These are phyloP conservation scores for Calameuta idolon DNA, from an alignment of 2,888 invertebrate genomes.

Conservation along the genomic window DNA sequence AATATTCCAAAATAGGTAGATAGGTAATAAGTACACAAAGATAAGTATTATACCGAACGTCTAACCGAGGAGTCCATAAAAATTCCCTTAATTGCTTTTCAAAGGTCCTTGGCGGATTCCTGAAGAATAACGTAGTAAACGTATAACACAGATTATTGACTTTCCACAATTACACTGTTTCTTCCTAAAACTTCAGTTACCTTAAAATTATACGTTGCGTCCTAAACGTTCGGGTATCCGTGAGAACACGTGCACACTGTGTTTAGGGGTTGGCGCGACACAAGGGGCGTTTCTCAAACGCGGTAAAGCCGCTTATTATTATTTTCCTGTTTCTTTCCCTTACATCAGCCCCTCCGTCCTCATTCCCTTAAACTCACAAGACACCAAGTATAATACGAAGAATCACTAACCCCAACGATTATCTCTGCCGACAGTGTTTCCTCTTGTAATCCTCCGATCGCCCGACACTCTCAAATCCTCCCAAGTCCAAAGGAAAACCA, in stretches of 20 bases:
- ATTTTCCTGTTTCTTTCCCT: not conserved
- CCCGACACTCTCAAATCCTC: not conserved
- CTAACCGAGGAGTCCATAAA: not conserved
- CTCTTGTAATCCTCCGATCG: not conserved
- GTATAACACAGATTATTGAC: not conserved
- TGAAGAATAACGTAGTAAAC: not conserved
- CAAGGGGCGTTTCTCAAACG: not conserved
- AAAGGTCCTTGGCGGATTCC: not conserved
- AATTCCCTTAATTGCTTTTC: not conserved
- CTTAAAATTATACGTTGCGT: constrained; percentile 4
- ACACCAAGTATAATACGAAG: not conserved
- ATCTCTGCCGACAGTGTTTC: not conserved
- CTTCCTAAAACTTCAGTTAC: not conserved
- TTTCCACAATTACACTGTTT: not conserved
- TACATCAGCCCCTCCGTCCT: not conserved
- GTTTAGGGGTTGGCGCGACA: constrained; percentile 10
- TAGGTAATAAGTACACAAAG: not conserved
- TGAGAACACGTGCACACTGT: constrained; percentile 21
- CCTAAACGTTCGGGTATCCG: constrained; percentile 17
- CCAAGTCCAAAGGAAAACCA: not conserved
- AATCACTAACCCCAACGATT: not conserved
- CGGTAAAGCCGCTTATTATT: not conserved
- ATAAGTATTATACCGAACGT: not conserved
- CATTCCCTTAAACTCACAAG: not conserved
- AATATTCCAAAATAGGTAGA: not conserved